Base-by-base conservation (phyloP, 2,888 invertebrate species). In the Ophion obscuratus region DNA sequence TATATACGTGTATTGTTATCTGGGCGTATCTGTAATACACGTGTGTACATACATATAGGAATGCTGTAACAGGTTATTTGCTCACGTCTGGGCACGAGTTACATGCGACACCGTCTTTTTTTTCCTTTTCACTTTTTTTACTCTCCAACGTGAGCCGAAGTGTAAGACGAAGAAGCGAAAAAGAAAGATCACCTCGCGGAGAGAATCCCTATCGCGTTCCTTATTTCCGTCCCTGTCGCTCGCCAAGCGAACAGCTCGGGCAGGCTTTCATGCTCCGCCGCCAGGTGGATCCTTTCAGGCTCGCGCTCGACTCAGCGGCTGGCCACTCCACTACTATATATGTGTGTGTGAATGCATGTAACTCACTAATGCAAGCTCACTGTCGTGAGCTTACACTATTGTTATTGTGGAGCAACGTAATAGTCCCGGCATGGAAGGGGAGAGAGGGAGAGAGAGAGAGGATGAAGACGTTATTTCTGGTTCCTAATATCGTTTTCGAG, bases 11-110 rank as follows among this genome's bases (percentile, higher is more conserved):
- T 14, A 57, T 57, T 57, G n/a, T n/a, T n/a, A n/a, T 14, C n/a
- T 17, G 17, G 4, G 57, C 27, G 53, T 53, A 53, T 70, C 44
- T 20, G 53, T 53, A 27, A 70, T 53, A 53, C 53, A 40, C 27
- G 47, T 40, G 6, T 40, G 7, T 40, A 40, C 7, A 40, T 7
- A 40, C 40, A 40, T 40, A 40, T 61, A 74, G 14, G 62, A 61
- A 74, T 74, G 74, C 74, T 61, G 74, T 74, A 74, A 74, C 74
- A 62, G 61, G 44, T 74, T 74, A 40, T 74, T 74, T 74, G 53
- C 27, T 70, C 70, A 70, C 6, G 27, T 47, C 57, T n/a, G 9
- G 71, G 4, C 71, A 11, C 31, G 27, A 64, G 27, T 20, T 44
- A 47, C 68, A 47, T 47, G 24, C 24, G 68, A 68, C 47, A 20